Base-by-base conservation (phyloP, 1,140 invertebrate genomes). In the Propsilocerus akamusi region DNA sequence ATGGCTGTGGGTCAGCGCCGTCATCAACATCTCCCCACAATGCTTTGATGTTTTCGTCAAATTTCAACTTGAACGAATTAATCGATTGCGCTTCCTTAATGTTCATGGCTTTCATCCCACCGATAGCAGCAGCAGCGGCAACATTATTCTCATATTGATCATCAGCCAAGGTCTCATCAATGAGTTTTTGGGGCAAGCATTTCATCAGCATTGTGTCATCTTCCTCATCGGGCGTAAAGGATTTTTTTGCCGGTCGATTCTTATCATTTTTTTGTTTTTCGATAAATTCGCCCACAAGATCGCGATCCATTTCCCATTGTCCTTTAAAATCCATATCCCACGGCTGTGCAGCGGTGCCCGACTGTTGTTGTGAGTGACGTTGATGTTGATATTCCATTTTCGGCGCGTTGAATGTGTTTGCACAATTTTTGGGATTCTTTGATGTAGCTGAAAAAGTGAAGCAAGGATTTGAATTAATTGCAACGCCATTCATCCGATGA, bases 271-370 rank as follows among this genome's bases (percentile, higher is more conserved):
- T 41, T 41, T 41, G 34, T 41, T 41, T 14, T 20, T 41, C 14
- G 22, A 41, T 41, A 41, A 41, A 41, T 41, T 41, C 34, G 8
- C 14, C 22, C 10, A 41, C 22, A 17, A 41, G 14, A 41, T 41
- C 34, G 34, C 34, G 34, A 41, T 41, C 34, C 34, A 41, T 41
- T 41, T 41, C 34, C 34, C 34, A 41, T 8, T 41, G 34, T 5
- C 34, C 34, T 41, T 41, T 41, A 41, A 41, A 41, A 41, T 41
- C 34, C 34, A 41, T 41, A 41, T 41, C 34, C 34, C 34, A 41
- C 17, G 34, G 34, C 14, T 14, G 14, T 41, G 12, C 17, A 41
- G 34, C 17, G 22, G n/a, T n/a, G n/a, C n/a, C 34, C 12, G 10
- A 20, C 22, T 41, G 34, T 41, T 41, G 14, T 17, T 20, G n/a